These are phyloP conservation scores for Ceyx erithaca DNA, from an alignment of 2,797 vertebrate species.

Conservation along the genomic window DNA sequence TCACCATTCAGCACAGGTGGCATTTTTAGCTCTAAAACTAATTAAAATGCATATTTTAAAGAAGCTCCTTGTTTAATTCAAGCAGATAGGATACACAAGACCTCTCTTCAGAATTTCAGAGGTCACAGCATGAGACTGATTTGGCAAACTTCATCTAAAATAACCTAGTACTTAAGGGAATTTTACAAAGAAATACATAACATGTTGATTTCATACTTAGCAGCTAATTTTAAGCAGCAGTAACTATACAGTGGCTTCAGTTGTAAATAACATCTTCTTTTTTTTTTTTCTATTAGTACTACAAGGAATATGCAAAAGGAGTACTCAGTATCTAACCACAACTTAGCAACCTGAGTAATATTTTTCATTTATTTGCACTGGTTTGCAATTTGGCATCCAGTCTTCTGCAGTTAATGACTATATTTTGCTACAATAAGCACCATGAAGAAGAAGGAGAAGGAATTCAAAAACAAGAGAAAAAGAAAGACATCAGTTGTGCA, in stretches of 20 bases:
- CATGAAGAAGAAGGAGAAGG: background rate
- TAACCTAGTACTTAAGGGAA: background rate
- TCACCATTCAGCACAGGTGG: conserved; percentile 53
- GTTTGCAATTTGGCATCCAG: background rate
- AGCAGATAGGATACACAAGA: conserved; percentile 13
- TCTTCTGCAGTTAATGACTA: background rate
- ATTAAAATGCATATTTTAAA: conserved; percentile 59
- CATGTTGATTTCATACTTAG: background rate
- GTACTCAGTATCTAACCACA: background rate
- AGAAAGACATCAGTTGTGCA: background rate
- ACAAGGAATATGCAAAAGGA: background rate
- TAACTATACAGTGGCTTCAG: background rate
- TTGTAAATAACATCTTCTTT: background rate
- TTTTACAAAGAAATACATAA: background rate
- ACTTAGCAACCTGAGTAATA: background rate
- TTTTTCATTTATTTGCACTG: background rate
- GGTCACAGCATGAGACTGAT: conserved; percentile 53
- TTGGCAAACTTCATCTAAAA: conserved; percentile 36
- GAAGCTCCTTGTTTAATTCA: conserved; percentile 32
- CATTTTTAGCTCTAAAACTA: conserved; percentile 46
- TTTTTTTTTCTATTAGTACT: background rate
- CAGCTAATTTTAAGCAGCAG: background rate
- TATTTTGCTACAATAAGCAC: background rate
- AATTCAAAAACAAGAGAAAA: background rate
- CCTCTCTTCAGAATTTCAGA: conserved; percentile 32